These are phyloP conservation scores for Karalla daura DNA, from an alignment of 2,797 vertebrate species.

Conservation along the genomic window DNA sequence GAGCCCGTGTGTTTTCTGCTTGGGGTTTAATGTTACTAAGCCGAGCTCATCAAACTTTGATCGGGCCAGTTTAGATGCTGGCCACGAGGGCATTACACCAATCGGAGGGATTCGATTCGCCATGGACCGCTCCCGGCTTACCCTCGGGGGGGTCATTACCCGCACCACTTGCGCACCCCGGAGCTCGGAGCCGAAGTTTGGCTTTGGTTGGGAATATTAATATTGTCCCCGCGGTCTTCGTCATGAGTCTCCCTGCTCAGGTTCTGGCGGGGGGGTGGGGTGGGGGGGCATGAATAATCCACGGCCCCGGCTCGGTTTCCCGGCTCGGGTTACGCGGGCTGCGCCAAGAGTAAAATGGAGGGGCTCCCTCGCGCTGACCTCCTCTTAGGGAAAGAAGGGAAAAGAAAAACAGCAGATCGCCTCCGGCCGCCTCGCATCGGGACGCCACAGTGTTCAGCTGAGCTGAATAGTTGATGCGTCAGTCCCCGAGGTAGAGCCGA, in stretches of 20 bases:
- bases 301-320: conserved; percentile 67
- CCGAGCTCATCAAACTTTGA: conserved; percentile 63
- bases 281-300: conserved; percentile 78
- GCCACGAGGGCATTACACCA: background rate
- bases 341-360: conserved; percentile 55
- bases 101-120: background rate
- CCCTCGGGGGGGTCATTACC: background rate
- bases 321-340: conserved; percentile 64
- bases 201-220: conserved; percentile 6
- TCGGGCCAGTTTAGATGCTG: conserved; percentile 27
- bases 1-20: conserved; percentile 8
- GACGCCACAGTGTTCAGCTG: background rate
- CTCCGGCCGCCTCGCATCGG: conserved; percentile 2
- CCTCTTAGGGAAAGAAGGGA: background rate
- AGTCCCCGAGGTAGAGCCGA: background rate
- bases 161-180: background rate
- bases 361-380: conserved; percentile 54
- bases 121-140: background rate
- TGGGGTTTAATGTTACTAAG: conserved; percentile 57
- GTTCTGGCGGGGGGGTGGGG: no score
- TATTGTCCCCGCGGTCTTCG: conserved; percentile 24
- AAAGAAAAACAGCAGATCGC: conserved; percentile 30
- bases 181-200: background rate
- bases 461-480: background rate
- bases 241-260: conserved; percentile 53